phyloP scores from a whole-genome alignment of 2,888 invertebrate genomes.

The Drosophila nr. medialis region DNA sequence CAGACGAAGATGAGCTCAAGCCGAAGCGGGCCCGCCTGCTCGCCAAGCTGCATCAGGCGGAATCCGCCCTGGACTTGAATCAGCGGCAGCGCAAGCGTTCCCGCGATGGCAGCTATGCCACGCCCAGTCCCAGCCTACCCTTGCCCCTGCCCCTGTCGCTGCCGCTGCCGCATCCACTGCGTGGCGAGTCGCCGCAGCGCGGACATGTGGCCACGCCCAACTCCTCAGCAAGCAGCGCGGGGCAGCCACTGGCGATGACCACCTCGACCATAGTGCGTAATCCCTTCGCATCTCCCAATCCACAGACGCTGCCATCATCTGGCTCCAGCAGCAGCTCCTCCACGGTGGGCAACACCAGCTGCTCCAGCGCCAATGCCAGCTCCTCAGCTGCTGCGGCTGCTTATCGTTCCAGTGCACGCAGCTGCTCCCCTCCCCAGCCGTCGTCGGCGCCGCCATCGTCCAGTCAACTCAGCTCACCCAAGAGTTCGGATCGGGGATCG shows the following conservation, averaged over 20 bases:
- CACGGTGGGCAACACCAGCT: constrained; percentile 25
- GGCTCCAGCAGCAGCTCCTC: constrained; percentile 47
- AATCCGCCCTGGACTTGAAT: constrained; percentile 66
- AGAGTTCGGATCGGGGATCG: constrained; percentile 30
- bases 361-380: constrained; percentile 16
- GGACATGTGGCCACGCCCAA: constrained; percentile 45
- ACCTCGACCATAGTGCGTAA: constrained; percentile 83
- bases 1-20: constrained; percentile 87
- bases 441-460: constrained; percentile 33
- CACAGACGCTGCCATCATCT: constrained; percentile 58
- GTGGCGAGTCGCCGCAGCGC: constrained; percentile 37
- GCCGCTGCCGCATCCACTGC: constrained; percentile 32
- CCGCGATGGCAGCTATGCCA: constrained; percentile 77
- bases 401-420: constrained; percentile 65
- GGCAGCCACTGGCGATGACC: constrained; percentile 74
- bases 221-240: constrained; percentile 1
- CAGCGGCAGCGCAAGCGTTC: constrained; percentile 86
- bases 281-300: constrained; percentile 84
- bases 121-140: constrained; percentile 48
- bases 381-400: constrained; percentile 15
- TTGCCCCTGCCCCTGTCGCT: constrained; percentile 20
- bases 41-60: constrained; percentile 53
- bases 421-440: constrained; percentile 63
- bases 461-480: constrained; percentile 60
- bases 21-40: constrained; percentile 77